phyloP scores from a whole-genome alignment of 1,140 invertebrate genomes.

The Trichogramma pretiosum region DNA sequence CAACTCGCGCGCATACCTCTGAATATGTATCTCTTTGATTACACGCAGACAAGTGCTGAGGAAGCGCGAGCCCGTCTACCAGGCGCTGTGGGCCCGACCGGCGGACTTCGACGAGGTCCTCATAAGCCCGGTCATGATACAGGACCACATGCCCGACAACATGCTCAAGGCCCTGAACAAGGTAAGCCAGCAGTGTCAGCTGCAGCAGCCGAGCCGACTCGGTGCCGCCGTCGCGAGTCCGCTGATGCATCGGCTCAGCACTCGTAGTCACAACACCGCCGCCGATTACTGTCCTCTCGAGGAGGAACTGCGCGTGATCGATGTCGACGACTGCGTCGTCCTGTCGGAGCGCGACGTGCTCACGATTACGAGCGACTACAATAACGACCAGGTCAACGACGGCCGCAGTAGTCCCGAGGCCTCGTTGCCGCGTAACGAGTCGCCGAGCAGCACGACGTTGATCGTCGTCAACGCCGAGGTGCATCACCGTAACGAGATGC shows the following conservation, averaged over 20 bases:
- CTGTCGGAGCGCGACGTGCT: background rate
- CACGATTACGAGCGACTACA: background rate
- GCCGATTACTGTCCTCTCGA: constrained; percentile 37
- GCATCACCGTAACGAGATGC: constrained; percentile 23
- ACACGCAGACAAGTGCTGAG: constrained; percentile 60
- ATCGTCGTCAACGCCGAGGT: constrained; percentile 31
- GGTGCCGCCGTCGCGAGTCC: background rate
- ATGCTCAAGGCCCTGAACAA: constrained; percentile 79
- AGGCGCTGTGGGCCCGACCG: constrained; percentile 82
- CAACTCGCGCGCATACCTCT: too few relatives aligned
- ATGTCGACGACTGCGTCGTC: constrained; percentile 5
- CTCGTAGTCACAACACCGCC: too few relatives aligned
- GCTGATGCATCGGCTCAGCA: too few relatives aligned
- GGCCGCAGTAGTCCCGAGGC: too few relatives aligned
- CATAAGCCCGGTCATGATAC: constrained; percentile 85
- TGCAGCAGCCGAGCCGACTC: background rate
- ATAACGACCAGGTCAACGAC: background rate
- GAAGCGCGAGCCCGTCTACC: constrained; percentile 73
- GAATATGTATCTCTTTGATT: too few relatives aligned
- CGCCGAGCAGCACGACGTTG: constrained; percentile 14
- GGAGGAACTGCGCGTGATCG: constrained; percentile 23
- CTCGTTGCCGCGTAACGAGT: too few relatives aligned
- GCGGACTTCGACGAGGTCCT: constrained; percentile 84
- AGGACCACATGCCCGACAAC: constrained; percentile 89
- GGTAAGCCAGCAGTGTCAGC: constrained; percentile 48